Conservation (phyloP, 2,888 invertebrate species). For the Platycnemis pennipes region DNA sequence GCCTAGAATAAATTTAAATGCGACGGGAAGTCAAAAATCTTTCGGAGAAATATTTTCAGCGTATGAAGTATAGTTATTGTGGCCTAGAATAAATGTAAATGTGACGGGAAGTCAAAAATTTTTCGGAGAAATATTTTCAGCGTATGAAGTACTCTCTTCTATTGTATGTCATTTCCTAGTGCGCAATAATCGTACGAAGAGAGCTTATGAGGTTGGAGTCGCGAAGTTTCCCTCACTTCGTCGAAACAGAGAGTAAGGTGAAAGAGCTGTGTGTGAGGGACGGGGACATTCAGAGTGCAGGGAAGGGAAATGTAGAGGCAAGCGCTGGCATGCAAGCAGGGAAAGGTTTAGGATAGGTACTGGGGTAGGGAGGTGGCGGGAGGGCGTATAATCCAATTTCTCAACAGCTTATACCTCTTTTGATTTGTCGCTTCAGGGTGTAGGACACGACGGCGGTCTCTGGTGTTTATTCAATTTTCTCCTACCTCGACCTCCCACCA, state of each 20-base stretch:
- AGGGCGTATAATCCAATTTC: constrained; percentile 49
- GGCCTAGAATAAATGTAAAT: too few relatives aligned
- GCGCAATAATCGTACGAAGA: too few relatives aligned
- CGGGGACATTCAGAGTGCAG: background rate
- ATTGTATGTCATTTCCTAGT: too few relatives aligned
- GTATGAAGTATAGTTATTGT: too few relatives aligned
- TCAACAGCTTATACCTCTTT: constrained; percentile 50
- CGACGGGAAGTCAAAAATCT: too few relatives aligned
- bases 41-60: too few relatives aligned
- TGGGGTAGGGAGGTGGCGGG: background rate
- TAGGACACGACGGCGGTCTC: constrained; percentile 14
- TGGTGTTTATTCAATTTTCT: constrained; percentile 32
- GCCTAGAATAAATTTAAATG: too few relatives aligned
- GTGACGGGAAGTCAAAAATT: too few relatives aligned
- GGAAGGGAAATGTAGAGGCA: background rate
- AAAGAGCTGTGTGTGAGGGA: background rate
- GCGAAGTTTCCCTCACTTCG: background rate
- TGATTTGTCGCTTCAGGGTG: constrained; percentile 51
- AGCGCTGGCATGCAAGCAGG: background rate
- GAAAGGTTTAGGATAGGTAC: background rate
- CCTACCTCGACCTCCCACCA: background rate
- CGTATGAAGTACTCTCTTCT: too few relatives aligned
- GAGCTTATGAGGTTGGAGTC: background rate
- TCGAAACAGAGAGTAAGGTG: background rate
- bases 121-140: too few relatives aligned